These are phyloP conservation scores for Gopherus flavomarginatus DNA, from an alignment of 2,113 vertebrate species.

Conservation along the genomic window DNA sequence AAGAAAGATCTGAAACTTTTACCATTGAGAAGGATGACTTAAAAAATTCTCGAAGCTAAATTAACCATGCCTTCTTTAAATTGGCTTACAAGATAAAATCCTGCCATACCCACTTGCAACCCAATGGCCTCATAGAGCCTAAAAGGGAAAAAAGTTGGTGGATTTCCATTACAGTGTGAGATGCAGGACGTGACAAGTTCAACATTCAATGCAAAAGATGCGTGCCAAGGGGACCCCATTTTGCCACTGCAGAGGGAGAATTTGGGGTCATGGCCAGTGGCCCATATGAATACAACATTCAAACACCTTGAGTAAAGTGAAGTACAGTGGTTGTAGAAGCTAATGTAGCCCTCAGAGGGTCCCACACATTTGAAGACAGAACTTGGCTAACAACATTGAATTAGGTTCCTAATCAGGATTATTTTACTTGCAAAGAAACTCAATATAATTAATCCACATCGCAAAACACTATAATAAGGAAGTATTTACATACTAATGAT, in stretches of 20 bases:
- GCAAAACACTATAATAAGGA: neutral
- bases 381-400: constrained; percentile 18
- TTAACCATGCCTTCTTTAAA: constrained; percentile 64
- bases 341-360: neutral
- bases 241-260: neutral
- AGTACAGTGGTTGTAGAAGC: neutral
- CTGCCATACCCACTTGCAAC: neutral
- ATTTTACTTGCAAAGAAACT: constrained; percentile 22
- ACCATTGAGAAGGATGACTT: constrained; percentile 39
- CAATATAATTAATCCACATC: neutral
- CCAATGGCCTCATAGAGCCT: neutral
- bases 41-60: constrained; percentile 52
- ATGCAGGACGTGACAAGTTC: constrained; percentile 50
- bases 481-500: constrained; percentile 5
- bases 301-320: neutral
- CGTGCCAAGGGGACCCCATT: neutral
- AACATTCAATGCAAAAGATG: neutral
- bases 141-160: constrained; percentile 26
- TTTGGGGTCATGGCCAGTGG: neutral
- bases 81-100: neutral
- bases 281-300: neutral
- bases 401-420: constrained; percentile 6
- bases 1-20: constrained; percentile 19
- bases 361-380: constrained; percentile 5
- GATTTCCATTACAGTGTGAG: neutral